These are phyloP conservation scores for Epistrophe eligans DNA, from an alignment of 2,888 invertebrate species.

Conservation along the genomic window DNA sequence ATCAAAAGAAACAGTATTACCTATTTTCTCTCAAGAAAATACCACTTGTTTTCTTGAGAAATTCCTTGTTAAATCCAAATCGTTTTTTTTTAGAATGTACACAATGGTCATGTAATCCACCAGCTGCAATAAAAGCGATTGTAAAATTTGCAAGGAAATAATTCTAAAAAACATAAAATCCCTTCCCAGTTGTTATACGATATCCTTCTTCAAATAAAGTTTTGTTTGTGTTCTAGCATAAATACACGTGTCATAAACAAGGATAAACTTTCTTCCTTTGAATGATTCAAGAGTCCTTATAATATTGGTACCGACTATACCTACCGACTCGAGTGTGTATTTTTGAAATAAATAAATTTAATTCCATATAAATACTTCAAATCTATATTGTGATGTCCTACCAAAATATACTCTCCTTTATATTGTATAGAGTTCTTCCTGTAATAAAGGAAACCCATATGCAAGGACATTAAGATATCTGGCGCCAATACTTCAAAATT, in stretches of 20 bases:
- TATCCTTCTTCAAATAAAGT: constrained; percentile 37
- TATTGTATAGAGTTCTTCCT: background rate
- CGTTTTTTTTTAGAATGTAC: constrained; percentile 15
- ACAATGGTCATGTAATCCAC: constrained; percentile 71
- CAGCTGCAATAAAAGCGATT: constrained; percentile 70
- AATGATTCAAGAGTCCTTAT: constrained; percentile 5
- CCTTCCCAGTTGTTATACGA: background rate
- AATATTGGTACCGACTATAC: background rate
- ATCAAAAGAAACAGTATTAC: constrained; percentile 46
- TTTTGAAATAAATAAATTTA: constrained; percentile 46
- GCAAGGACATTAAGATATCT: constrained; percentile 53
- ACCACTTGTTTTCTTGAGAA: constrained; percentile 36
- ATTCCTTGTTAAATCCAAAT: constrained; percentile 37
- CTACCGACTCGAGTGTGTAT: constrained; percentile 3
- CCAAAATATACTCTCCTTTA: background rate
- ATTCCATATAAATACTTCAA: constrained; percentile 27
- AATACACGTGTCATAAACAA: constrained; percentile 30
- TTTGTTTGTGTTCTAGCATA: background rate
- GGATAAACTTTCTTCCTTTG: constrained; percentile 24
- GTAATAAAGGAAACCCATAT: constrained; percentile 55
- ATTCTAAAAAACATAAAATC: constrained; percentile 42
- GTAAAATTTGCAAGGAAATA: constrained; percentile 60
- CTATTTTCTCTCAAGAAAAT: constrained; percentile 26
- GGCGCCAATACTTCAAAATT: constrained; percentile 60
- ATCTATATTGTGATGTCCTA: background rate